A percentile compares a stretch with the other conserved stretches of the same genome.
These are phyloP conservation scores for Pygmarrhopalites habei DNA, from an alignment of 1,140 invertebrate genomes.

Conservation along the genomic window DNA sequence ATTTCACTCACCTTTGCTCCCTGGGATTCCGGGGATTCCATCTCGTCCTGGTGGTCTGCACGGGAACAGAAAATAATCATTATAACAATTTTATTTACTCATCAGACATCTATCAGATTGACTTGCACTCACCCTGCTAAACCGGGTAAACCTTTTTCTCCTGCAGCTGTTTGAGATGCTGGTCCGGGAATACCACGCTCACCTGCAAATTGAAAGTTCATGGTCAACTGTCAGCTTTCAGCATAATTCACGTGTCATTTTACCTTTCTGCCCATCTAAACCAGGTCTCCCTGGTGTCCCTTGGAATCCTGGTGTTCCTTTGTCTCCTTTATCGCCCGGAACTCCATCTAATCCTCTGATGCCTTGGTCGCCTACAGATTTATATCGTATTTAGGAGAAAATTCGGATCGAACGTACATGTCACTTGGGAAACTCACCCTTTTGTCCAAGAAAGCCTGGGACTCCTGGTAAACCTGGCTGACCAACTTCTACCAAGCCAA, in stretches of 20 bases:
- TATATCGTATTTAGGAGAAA: too few relatives aligned
- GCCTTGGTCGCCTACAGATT: too few relatives aligned
- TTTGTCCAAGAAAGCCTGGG: constrained; percentile 39
- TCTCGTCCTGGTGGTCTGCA: constrained; percentile 41
- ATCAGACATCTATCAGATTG: too few relatives aligned
- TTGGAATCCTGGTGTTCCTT: constrained; percentile 55
- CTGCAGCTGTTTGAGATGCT: not conserved
- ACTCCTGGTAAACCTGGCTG: constrained; percentile 37
- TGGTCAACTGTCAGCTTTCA: not conserved
- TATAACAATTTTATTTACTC: too few relatives aligned
- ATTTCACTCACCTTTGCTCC: too few relatives aligned
- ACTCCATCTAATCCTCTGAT: constrained; percentile 31
- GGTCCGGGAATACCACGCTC: constrained; percentile 13
- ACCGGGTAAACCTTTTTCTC: constrained; percentile 45
- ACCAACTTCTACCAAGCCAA: constrained; percentile 45
- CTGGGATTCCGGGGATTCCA: constrained; percentile 45
- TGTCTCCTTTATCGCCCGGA: constrained; percentile 31
- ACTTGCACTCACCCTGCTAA: too few relatives aligned
- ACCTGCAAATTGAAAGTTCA: too few relatives aligned
- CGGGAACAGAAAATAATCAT: too few relatives aligned
- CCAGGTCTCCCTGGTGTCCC: constrained; percentile 51
- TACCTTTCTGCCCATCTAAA: constrained; percentile 13
- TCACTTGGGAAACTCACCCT: too few relatives aligned
- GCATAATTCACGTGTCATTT: too few relatives aligned
- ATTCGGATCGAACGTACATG: too few relatives aligned